Conservation (phyloP, 2,797 vertebrate species). For the Enoplosus armatus region DNA sequence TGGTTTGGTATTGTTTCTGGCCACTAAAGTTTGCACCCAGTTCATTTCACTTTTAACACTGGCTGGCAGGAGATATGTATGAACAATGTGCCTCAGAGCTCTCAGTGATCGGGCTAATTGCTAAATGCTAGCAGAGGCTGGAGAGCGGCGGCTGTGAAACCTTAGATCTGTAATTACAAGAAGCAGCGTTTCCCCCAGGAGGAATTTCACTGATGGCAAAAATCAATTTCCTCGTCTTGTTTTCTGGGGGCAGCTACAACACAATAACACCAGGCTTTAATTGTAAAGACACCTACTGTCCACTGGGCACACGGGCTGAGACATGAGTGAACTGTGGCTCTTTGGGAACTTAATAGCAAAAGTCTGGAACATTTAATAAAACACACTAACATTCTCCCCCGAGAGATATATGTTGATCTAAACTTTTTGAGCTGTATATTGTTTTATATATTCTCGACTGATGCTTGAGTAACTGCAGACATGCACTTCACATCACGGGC, state of each 20-base stretch:
- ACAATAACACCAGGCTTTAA: constrained; percentile 44
- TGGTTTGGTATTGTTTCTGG: constrained; percentile 31
- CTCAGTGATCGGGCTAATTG: constrained; percentile 65
- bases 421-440: constrained; percentile 30
- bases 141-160: constrained; percentile 58
- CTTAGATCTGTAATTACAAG: constrained; percentile 79
- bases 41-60: constrained; percentile 19
- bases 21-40: background rate
- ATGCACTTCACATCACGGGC: constrained; percentile 69
- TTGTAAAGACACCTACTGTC: constrained; percentile 34
- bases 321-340: background rate
- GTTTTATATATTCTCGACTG: constrained; percentile 37
- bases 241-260: constrained; percentile 29
- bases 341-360: background rate
- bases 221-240: constrained; percentile 71
- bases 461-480: constrained; percentile 67
- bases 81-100: constrained; percentile 44
- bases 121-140: constrained; percentile 65
- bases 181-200: constrained; percentile 63
- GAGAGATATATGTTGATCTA: background rate
- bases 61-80: constrained; percentile 47
- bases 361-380: background rate
- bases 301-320: constrained; percentile 1
- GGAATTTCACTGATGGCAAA: constrained; percentile 68
- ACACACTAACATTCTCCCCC: background rate